Evolutionary conservation across 2,113 vertebrate genomes (phyloP).

Genomic region (Ifrita kowaldi): DNA sequence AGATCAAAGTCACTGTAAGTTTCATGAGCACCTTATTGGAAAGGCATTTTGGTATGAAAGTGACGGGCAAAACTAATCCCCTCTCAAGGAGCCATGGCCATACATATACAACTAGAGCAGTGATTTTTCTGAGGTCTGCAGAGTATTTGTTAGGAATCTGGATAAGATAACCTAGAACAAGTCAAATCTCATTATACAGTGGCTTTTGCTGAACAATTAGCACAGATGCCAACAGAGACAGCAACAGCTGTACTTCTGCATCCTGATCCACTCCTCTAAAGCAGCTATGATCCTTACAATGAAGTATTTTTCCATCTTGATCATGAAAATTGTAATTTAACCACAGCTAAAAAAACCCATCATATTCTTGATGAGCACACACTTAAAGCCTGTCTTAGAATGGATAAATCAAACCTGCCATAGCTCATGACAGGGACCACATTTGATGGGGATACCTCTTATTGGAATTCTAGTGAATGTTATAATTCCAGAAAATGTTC

Average conservation of each 20-base stretch:
- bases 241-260: not conserved
- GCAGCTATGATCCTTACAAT: not conserved
- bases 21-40: not conserved
- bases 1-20: not conserved
- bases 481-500: not conserved
- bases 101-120: not conserved
- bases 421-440: not conserved
- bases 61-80: not conserved
- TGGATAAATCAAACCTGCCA: not conserved
- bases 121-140: not conserved
- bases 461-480: not conserved
- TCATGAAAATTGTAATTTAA: not conserved
- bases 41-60: not conserved
- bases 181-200: not conserved
- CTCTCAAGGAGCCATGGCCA: not conserved
- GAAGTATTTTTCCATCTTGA: not conserved
- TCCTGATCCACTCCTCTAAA: not conserved
- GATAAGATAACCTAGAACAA: not conserved
- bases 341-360: not conserved
- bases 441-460: not conserved
- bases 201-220: not conserved
- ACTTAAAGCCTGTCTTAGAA: not conserved
- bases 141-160: not conserved
- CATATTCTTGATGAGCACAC: not conserved
- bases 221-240: not conserved